These are phyloP conservation scores for Serrognathus titanus DNA, from an alignment of 2,888 invertebrate species.

Conservation along the genomic window DNA sequence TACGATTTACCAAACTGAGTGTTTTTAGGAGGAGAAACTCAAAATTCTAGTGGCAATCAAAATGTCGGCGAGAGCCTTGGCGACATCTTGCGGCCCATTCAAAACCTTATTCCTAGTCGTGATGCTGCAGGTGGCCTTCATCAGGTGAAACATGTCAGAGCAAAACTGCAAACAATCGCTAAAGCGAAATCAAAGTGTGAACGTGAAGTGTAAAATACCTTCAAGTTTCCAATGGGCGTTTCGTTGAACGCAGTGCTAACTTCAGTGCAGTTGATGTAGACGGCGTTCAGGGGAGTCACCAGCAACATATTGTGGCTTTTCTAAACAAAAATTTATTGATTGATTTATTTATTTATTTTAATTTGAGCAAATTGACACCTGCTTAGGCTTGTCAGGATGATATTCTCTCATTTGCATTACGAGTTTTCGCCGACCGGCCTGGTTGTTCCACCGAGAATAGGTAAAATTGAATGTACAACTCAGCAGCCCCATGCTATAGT, in stretches of 20 bases:
- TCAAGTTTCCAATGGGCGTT: constrained; percentile 45
- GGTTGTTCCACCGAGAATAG: constrained; percentile 68
- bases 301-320: constrained; percentile 47
- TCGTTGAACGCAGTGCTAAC: constrained; percentile 66
- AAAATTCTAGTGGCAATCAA: constrained; percentile 60
- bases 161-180: constrained; percentile 57
- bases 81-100: constrained; percentile 56
- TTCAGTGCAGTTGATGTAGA: constrained; percentile 71
- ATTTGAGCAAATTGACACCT: constrained; percentile 34
- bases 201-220: constrained; percentile 38
- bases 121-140: constrained; percentile 61
- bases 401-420: constrained; percentile 67
- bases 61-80: constrained; percentile 60
- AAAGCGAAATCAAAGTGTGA: not conserved
- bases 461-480: constrained; percentile 72
- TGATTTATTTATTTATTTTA: not conserved
- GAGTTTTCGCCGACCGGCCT: constrained; percentile 58
- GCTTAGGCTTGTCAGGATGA: constrained; percentile 45
- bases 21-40: constrained; percentile 55
- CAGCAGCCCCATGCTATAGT: constrained; percentile 74
- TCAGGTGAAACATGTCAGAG: constrained; percentile 70
- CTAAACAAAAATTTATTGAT: constrained; percentile 9
- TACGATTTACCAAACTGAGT: too few species aligned
- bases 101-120: constrained; percentile 57
- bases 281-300: constrained; percentile 67